Evolutionary conservation across 2,888 invertebrate genomes (phyloP).

Genomic region (Dioctria linearis): DNA sequence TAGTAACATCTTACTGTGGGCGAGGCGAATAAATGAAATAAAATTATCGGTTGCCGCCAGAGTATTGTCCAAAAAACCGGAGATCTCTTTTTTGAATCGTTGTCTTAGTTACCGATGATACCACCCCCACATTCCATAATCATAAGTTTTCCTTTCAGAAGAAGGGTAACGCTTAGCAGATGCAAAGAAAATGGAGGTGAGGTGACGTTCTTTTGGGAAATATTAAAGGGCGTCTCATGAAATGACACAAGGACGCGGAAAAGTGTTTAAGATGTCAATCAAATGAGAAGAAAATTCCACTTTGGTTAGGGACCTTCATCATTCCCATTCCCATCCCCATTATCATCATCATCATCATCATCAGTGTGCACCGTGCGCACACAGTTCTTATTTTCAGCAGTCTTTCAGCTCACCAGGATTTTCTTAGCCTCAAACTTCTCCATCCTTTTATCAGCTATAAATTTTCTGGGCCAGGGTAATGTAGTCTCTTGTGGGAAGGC

Average conservation of each 20-base stretch:
- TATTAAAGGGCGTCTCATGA: neutral
- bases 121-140: neutral
- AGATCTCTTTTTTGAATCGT: conserved; percentile 6
- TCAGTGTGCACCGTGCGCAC: neutral
- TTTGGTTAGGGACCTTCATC: neutral
- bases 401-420: neutral
- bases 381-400: neutral
- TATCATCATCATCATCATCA: neutral
- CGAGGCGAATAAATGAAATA: conserved; percentile 26
- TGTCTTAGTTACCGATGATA: conserved; percentile 33
- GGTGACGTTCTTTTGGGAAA: neutral
- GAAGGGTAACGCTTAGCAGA: neutral
- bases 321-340: neutral
- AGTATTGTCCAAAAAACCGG: conserved; percentile 35
- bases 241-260: conserved; percentile 33
- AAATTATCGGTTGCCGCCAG: conserved; percentile 40
- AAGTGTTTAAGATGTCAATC: conserved; percentile 37
- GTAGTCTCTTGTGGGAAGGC: conserved; percentile 2
- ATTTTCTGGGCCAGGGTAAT: conserved; percentile 4
- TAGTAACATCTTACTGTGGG: neutral
- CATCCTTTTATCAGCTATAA: conserved; percentile 13
- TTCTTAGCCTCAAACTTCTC: neutral
- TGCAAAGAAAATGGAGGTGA: neutral
- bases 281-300: conserved; percentile 23
- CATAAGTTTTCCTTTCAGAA: neutral